A percentile compares a stretch with the other conserved stretches of the same genome.
Conservation (phyloP, 2,113 vertebrate species). For the Brachyhypopomus occidentalis region DNA sequence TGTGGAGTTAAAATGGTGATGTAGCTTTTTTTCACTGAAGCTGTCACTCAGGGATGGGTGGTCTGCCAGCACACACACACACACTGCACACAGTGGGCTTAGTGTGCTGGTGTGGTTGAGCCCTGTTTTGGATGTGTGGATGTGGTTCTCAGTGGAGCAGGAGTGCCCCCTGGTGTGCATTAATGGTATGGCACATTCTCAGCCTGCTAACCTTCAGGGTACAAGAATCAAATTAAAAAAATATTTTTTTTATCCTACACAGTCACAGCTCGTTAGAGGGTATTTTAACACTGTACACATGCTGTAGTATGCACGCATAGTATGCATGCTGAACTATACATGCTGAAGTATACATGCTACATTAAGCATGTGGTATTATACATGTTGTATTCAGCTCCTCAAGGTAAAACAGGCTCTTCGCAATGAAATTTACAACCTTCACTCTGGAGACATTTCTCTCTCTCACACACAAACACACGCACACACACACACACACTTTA, state of each 20-base stretch:
- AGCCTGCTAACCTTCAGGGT: not conserved
- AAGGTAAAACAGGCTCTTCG: too few relatives aligned
- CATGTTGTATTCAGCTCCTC: too few relatives aligned
- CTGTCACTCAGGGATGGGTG: conserved; percentile 67
- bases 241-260: not conserved
- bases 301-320: too few relatives aligned
- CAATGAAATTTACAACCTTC: too few relatives aligned
- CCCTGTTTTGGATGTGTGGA: conserved; percentile 29
- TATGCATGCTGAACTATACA: too few relatives aligned
- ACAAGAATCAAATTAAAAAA: not conserved
- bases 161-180: not conserved
- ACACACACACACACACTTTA: too few relatives aligned
- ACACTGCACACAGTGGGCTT: not conserved
- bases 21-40: conserved; percentile 72
- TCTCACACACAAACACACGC: too few relatives aligned
- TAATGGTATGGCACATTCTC: not conserved
- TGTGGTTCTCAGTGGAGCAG: not conserved
- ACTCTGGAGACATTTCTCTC: too few relatives aligned
- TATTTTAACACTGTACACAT: too few relatives aligned
- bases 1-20: conserved; percentile 77
- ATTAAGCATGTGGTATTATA: too few relatives aligned
- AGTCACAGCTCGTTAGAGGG: too few relatives aligned
- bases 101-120: not conserved
- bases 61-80: conserved; percentile 31
- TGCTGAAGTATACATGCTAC: too few relatives aligned